Percentiles rank a stretch among this genome's conserved stretches.
Conservation (phyloP, 2,113 vertebrate species). For the Oryzias javanicus region DNA sequence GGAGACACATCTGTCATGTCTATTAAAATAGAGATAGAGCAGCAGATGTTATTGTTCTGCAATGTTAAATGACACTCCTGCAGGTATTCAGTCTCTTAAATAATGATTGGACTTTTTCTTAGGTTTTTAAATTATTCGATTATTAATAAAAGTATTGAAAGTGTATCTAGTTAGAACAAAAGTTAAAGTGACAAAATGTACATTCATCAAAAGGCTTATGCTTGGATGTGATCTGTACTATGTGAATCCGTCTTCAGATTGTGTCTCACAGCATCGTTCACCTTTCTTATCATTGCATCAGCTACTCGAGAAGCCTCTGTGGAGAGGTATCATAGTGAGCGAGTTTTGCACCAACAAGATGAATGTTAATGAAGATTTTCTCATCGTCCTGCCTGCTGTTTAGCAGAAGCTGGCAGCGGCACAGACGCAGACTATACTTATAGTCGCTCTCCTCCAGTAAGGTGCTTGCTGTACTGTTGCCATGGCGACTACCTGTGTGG, state of each 20-base stretch:
- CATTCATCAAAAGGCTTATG: constrained; percentile 21
- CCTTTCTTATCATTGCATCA: constrained; percentile 56
- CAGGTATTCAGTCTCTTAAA: no score
- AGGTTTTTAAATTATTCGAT: no score
- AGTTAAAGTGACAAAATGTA: constrained; percentile 12
- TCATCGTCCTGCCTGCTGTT: constrained; percentile 23
- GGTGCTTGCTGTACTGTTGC: constrained; percentile 50
- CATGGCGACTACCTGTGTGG: constrained; percentile 51
- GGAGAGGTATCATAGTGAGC: not conserved
- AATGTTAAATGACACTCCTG: no score
- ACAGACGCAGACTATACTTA: constrained; percentile 2
- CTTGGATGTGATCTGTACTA: constrained; percentile 36
- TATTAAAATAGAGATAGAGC: constrained; percentile 10
- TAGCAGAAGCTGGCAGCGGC: constrained; percentile 19
- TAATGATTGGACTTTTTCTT: no score
- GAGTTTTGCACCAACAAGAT: constrained; percentile 2
- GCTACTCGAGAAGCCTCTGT: constrained; percentile 19
- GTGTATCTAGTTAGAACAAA: constrained; percentile 6
- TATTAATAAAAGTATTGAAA: no score
- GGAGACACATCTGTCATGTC: constrained; percentile 21
- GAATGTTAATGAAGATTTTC: constrained; percentile 33
- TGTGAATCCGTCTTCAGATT: constrained; percentile 22
- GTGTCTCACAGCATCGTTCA: constrained; percentile 34
- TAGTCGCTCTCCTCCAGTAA: constrained; percentile 16
- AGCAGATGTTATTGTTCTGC: not conserved